phyloP scores from a whole-genome alignment of 2,888 invertebrate genomes.

The Calameuta pallipes region DNA sequence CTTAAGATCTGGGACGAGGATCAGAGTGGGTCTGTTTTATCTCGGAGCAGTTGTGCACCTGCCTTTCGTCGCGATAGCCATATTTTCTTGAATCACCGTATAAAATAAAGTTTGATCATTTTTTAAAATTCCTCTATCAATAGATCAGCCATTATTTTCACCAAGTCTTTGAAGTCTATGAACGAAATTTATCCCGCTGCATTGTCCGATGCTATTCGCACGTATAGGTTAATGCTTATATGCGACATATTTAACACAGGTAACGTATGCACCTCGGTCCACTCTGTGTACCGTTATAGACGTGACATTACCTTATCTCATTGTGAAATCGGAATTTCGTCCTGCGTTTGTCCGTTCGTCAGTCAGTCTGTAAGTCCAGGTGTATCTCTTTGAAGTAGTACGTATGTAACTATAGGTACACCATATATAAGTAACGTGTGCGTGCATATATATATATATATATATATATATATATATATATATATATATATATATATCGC shows the following conservation, averaged over 20 bases:
- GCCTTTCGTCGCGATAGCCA: not conserved
- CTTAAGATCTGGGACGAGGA: not conserved
- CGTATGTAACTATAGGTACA: not conserved
- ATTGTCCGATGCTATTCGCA: not conserved
- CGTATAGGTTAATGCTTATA: not conserved
- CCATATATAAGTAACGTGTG: not conserved
- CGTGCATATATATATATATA: not conserved
- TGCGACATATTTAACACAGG: not conserved
- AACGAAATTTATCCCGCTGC: no score
- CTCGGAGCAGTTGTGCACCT: not conserved
- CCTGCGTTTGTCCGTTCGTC: constrained; percentile 44
- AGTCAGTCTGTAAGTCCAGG: constrained; percentile 34
- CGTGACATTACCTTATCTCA: constrained; percentile 53
- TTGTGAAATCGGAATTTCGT: constrained; percentile 40
- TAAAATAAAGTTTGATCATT: not conserved
- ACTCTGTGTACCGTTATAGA: constrained; percentile 44
- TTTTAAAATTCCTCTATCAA: not conserved
- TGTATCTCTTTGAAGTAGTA: constrained; percentile 20
- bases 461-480: no score
- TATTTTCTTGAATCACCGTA: not conserved
- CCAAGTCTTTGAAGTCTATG: not conserved
- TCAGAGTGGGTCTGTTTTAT: not conserved
- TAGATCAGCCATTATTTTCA: not conserved
- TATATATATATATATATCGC: not conserved
- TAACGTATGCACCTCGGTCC: not conserved